A percentile compares a stretch with the other conserved stretches of the same genome.
These are phyloP conservation scores for Hippocampus mohnikei DNA, from an alignment of 2,113 vertebrate species.

Conservation along the genomic window DNA sequence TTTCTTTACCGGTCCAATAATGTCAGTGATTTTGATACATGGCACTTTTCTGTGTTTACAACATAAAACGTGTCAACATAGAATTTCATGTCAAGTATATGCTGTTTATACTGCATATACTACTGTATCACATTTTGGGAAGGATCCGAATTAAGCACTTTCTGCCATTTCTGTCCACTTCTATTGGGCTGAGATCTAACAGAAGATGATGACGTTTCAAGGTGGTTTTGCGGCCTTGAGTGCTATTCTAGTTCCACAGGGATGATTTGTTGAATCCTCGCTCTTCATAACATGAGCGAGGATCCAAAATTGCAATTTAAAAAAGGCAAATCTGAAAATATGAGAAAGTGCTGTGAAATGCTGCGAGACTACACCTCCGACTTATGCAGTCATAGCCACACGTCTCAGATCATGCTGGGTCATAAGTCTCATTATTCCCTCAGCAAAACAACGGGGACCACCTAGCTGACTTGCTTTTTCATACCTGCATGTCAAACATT, in stretches of 20 bases:
- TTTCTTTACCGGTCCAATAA: too few species aligned
- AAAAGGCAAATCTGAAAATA: not conserved
- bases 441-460: slow-evolving; percentile 21
- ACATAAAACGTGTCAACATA: too few species aligned
- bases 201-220: too few species aligned
- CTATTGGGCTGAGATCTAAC: too few species aligned
- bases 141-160: too few species aligned
- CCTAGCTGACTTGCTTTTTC: not conserved
- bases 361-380: slow-evolving; percentile 53
- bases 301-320: not conserved
- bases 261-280: not conserved
- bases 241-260: not conserved
- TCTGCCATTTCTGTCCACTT: too few species aligned
- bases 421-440: slow-evolving; percentile 57
- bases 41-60: too few species aligned
- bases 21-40: too few species aligned
- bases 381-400: slow-evolving; percentile 37
- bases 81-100: too few species aligned
- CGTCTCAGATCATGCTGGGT: slow-evolving; percentile 40
- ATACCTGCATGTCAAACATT: slow-evolving; percentile 8
- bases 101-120: too few species aligned
- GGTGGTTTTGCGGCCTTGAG: too few species aligned
- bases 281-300: not conserved
- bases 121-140: too few species aligned
- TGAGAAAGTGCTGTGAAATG: slow-evolving; percentile 18